Conservation (phyloP, 2,797 vertebrate genomes). For the Myripristis jacobus region DNA sequence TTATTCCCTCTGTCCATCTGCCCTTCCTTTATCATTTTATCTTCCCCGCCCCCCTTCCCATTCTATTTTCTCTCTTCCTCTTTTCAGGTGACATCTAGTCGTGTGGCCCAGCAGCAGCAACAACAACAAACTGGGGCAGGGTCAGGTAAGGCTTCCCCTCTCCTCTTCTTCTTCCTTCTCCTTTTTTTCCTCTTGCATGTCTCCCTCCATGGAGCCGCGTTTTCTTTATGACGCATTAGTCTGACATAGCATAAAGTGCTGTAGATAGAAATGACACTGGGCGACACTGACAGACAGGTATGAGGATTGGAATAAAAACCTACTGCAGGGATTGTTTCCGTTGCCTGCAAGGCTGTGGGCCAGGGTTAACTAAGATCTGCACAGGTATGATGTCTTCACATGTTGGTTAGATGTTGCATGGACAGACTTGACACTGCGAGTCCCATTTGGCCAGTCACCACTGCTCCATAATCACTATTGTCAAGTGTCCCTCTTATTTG, state of each 20-base stretch:
- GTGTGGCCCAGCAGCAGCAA: slow-evolving; percentile 87
- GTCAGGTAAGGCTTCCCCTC: slow-evolving; percentile 68
- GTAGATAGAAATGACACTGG: slow-evolving; percentile 23
- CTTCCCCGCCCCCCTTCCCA: background rate
- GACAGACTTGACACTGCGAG: background rate
- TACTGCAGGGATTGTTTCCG: background rate
- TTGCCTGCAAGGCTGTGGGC: background rate
- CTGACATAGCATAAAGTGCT: slow-evolving; percentile 9
- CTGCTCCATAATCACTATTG: slow-evolving; percentile 3
- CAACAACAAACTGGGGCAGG: slow-evolving; percentile 78
- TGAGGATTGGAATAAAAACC: slow-evolving; percentile 41
- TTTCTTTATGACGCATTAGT: slow-evolving; percentile 26
- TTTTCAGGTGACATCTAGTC: slow-evolving; percentile 88
- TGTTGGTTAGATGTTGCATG: background rate
- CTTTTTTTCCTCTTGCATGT: background rate
- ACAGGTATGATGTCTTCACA: background rate
- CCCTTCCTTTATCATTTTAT: too few relatives aligned
- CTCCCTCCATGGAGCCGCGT: slow-evolving; percentile 10
- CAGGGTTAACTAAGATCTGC: background rate
- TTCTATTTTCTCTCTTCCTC: background rate
- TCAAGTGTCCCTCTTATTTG: background rate
- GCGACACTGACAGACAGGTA: slow-evolving; percentile 41
- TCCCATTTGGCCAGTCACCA: background rate
- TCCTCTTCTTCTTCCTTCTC: background rate
- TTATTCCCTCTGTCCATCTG: slow-evolving; percentile 15